phyloP scores from a whole-genome alignment of 2,113 vertebrate genomes.

The sheep (Ovis aries) region DNA sequence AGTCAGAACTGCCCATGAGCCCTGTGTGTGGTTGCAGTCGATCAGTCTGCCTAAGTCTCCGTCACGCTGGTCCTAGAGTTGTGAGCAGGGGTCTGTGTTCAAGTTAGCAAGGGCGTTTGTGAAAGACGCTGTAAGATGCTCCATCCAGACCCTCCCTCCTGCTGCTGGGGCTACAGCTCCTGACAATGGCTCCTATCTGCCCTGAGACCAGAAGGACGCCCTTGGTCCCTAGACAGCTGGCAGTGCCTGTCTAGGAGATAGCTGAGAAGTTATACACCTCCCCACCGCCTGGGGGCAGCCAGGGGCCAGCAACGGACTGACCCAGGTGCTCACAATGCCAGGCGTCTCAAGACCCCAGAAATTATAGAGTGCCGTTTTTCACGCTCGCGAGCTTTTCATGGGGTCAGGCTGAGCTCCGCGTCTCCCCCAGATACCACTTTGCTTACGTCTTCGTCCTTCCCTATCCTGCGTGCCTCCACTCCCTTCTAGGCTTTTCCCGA shows the following conservation, averaged over 20 bases:
- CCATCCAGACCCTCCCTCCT: background rate
- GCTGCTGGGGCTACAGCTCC: background rate
- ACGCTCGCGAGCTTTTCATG: background rate
- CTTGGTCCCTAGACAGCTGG: too few species aligned
- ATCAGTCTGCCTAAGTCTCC: background rate
- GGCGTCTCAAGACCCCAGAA: background rate
- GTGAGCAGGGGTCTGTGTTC: background rate
- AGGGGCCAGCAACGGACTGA: background rate
- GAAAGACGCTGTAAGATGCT: background rate
- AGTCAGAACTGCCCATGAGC: background rate
- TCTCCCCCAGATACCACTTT: background rate
- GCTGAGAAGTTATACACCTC: background rate
- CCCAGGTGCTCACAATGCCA: background rate
- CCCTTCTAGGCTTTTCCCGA: background rate
- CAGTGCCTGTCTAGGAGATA: background rate
- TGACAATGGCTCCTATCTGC: background rate
- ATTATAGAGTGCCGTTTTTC: background rate
- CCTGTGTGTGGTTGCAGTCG: background rate
- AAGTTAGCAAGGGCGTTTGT: background rate
- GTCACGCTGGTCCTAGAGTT: background rate
- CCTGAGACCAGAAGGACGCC: background rate
- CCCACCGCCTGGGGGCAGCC: background rate
- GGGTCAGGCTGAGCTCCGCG: background rate
- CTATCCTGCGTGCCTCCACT: accelerated
- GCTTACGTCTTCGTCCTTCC: background rate